Evolutionary conservation across 2,113 vertebrate genomes (phyloP).

Genomic region (Ptyas mucosa): DNA sequence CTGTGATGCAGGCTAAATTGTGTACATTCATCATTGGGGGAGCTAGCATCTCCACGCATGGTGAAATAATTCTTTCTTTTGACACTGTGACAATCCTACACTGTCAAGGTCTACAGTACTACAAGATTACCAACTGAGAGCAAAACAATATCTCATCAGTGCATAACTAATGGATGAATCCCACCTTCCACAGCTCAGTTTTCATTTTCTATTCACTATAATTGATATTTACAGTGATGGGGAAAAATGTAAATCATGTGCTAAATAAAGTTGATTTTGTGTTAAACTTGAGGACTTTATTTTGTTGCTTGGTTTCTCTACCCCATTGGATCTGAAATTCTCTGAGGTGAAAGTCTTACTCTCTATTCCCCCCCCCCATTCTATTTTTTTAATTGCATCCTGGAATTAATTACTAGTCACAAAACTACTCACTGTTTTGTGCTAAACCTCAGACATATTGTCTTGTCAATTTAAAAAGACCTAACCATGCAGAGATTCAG

Average conservation of each 20-base stretch:
- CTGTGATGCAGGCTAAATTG: conserved; percentile 34
- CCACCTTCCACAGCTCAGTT: too few relatives aligned
- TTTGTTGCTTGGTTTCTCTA: neutral
- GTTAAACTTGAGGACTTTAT: too few relatives aligned
- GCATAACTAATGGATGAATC: neutral
- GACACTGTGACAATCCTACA: conserved; percentile 33
- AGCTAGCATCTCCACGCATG: conserved; percentile 29
- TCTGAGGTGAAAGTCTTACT: neutral
- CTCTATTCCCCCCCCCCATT: neutral
- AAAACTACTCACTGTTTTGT: neutral
- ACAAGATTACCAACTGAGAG: neutral
- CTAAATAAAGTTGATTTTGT: neutral
- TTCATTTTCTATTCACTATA: neutral
- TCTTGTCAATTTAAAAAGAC: neutral
- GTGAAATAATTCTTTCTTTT: conserved; percentile 38
- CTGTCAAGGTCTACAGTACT: neutral
- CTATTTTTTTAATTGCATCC: neutral
- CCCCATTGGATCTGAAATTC: neutral
- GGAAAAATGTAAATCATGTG: neutral
- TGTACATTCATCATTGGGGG: conserved; percentile 32
- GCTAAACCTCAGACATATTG: neutral
- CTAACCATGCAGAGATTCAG: neutral
- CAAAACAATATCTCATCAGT: neutral
- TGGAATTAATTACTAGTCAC: neutral
- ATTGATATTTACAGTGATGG: neutral